Evolutionary conservation across 2,797 vertebrate species (phyloP).

Genomic region (Crocodylus rhombifer): DNA sequence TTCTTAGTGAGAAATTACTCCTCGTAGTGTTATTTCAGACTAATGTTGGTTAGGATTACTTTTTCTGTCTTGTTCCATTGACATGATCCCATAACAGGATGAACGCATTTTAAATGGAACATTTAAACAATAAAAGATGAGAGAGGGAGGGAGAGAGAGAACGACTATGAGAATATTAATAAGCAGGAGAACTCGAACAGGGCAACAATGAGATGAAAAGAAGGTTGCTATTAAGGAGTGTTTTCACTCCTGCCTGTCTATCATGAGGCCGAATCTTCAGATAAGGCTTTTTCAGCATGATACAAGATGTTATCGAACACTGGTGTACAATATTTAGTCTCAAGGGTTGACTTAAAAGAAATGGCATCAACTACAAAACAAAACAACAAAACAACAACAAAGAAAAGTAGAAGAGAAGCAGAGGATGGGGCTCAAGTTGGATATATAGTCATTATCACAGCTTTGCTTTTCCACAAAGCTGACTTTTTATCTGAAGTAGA

Average conservation of each 20-base stretch:
- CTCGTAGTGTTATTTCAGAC: slow-evolving; percentile 33
- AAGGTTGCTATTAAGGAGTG: slow-evolving; percentile 76
- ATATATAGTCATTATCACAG: slow-evolving; percentile 63
- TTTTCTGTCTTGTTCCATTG: slow-evolving; percentile 55
- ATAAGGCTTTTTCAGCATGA: slow-evolving; percentile 88
- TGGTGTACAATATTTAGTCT: slow-evolving; percentile 86
- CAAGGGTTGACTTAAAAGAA: slow-evolving; percentile 88
- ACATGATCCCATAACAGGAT: slow-evolving; percentile 67
- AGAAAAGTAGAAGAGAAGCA: slow-evolving; percentile 55
- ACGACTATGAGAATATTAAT: slow-evolving; percentile 66
- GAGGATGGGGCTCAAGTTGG: slow-evolving; percentile 47
- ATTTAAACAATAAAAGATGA: slow-evolving; percentile 70
- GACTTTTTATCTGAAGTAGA: slow-evolving; percentile 78
- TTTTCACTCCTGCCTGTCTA: slow-evolving; percentile 83
- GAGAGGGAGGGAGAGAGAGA: background rate
- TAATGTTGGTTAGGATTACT: slow-evolving; percentile 50
- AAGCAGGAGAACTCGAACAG: slow-evolving; percentile 46
- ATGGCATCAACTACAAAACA: slow-evolving; percentile 80
- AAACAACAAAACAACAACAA: slow-evolving; percentile 73
- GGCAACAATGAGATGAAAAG: slow-evolving; percentile 68
- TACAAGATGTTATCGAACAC: slow-evolving; percentile 88
- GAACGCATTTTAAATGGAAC: slow-evolving; percentile 61
- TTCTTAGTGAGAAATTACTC: slow-evolving; percentile 48
- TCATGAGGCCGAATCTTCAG: slow-evolving; percentile 85
- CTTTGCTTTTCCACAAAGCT: slow-evolving; percentile 58